A percentile compares a stretch with the other conserved stretches of the same genome.
These are phyloP conservation scores for Acrocephalus scirpaceus DNA, from an alignment of 2,797 vertebrate species.

Conservation along the genomic window DNA sequence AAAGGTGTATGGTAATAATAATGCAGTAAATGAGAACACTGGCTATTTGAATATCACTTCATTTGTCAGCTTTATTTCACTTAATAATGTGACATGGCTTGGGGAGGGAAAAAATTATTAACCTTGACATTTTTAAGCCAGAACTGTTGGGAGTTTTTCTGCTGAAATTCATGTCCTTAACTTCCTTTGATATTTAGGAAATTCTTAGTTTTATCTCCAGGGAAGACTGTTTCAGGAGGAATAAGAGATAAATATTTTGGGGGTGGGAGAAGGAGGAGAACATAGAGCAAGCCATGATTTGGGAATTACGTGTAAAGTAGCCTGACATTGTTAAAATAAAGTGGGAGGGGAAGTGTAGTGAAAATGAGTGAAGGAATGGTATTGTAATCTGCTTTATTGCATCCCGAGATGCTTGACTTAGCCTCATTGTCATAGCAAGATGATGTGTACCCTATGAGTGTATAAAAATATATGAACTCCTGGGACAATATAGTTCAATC, in stretches of 20 bases:
- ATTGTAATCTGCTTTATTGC: conserved; percentile 72
- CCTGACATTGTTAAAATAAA: conserved; percentile 47
- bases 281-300: not conserved
- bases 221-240: not conserved
- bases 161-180: not conserved
- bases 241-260: not conserved
- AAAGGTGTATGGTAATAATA: conserved; percentile 14
- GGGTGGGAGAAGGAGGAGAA: rapidly evolving
- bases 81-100: conserved; percentile 52
- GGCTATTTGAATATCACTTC: conserved; percentile 17
- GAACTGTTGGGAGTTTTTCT: not conserved
- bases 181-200: conserved; percentile 16
- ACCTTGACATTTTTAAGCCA: conserved; percentile 8
- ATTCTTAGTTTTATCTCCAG: not conserved
- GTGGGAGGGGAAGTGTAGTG: conserved; percentile 41
- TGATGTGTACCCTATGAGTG: conserved; percentile 67
- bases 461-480: conserved; percentile 77
- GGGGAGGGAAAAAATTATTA: conserved; percentile 35
- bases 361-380: conserved; percentile 61
- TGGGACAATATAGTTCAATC: conserved; percentile 72
- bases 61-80: conserved; percentile 54
- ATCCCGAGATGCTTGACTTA: conserved; percentile 68
- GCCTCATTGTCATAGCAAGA: conserved; percentile 69
- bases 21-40: conserved; percentile 7
- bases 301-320: conserved; percentile 18